Evolutionary conservation across 2,797 vertebrate genomes (phyloP), one percentile per base, ranked within the genome.

Genomic region (Lophura swinhoii): DNA sequence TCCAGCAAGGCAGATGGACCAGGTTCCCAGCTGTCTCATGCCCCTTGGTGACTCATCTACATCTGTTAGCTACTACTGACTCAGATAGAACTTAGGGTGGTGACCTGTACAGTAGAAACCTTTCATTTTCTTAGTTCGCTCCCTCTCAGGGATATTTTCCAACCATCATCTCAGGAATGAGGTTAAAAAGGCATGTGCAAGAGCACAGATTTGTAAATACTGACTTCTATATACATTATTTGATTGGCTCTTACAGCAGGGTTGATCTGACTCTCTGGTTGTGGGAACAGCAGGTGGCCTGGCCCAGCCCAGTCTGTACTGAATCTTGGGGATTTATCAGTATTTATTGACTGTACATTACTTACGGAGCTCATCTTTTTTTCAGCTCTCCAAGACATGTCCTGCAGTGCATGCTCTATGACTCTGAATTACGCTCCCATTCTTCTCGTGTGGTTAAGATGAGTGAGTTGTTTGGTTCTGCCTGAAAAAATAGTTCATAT

Each of bases 351-450:
- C 44, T 41, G 29, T 12, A 71, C n/a, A 39, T 66, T 66, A 77
- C 74, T 83, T 41, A 55, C 22, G 5, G 29, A 74, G 6, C 10
- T 83, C 44, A 5, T 8, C 5, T 74, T 90, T 91, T 53, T 55
- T 51, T 56, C 16, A 37, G 24, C 21, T 82, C 15, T 56, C 39
- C 71, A 44, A 85, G 66, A 77, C 11, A 26, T 53, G 51, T 53
- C 51, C 51, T 29, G 67, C 53, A 63, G 9, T 12, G 20, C 0
- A 0, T 2, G 1, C 46, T 9, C 48, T 11, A 41, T 60, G 41
- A 10, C 66, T 77, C 85, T 80, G 62, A 77, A 83, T 48, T 46
- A 24, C 7, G 5, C 26, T 48, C 31, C 15, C 22, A 35, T 67
- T 48, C 26, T 48, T 12, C 24, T 29, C 22, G 3, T 3, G 26